These are phyloP conservation scores for Cremastinae sp. DNA, from an alignment of 2,888 invertebrate species.

Conservation along the genomic window DNA sequence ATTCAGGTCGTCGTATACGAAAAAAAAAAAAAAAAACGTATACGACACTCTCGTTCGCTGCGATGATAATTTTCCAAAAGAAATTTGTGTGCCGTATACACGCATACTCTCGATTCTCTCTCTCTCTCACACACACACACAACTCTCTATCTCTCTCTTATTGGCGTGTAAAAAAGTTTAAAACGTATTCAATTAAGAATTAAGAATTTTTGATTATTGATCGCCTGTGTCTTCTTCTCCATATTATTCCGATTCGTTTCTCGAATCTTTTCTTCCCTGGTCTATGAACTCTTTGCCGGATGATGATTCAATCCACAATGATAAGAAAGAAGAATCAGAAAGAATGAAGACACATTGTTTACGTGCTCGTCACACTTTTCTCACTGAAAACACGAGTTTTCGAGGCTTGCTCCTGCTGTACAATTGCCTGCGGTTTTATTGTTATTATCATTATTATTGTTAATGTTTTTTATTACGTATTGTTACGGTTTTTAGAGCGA, in stretches of 20 bases:
- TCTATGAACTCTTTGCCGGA: background rate
- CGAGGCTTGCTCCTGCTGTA: conserved; percentile 62
- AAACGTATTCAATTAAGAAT: no score
- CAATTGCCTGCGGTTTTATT: conserved; percentile 59
- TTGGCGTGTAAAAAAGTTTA: no score
- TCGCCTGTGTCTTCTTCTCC: background rate
- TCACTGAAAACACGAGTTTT: conserved; percentile 59
- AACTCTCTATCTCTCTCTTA: conserved; percentile 2
- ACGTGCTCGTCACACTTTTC: conserved; percentile 57
- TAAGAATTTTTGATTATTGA: no score
- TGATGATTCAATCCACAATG: conserved; percentile 10
- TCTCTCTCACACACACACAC: conserved; percentile 25
- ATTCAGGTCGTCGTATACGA: conserved; percentile 1
- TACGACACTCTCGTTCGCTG: conserved; percentile 18
- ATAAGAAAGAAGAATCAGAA: background rate
- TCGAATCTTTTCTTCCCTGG: background rate
- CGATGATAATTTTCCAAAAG: background rate
- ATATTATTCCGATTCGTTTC: background rate
- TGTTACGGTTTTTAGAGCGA: conserved; percentile 56
- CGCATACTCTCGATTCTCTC: background rate
- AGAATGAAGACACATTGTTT: conserved; percentile 34
- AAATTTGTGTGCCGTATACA: conserved; percentile 14
- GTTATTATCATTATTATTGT: conserved; percentile 42
- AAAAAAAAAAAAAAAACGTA: background rate
- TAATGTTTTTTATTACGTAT: conserved; percentile 33